A percentile compares a stretch with the other conserved stretches of the same genome.
Evolutionary conservation across 2,113 vertebrate genomes (phyloP).

Genomic region (Labeo rohita): DNA sequence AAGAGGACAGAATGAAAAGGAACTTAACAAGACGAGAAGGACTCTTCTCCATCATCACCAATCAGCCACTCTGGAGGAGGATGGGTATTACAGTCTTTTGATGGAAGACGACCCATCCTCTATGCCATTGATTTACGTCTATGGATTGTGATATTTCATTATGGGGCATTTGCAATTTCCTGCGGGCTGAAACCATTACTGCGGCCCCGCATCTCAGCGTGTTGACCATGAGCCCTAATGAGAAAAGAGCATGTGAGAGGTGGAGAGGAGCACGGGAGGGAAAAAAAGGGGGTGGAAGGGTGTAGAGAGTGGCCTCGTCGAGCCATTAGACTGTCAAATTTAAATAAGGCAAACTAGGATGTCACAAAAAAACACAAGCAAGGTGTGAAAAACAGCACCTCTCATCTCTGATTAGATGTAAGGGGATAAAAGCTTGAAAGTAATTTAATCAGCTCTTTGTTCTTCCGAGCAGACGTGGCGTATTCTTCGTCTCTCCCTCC

Average conservation of each 20-base stretch:
- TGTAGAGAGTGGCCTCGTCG: slow-evolving; percentile 24
- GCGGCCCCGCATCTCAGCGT: slow-evolving; percentile 25
- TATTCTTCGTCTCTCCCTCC: slow-evolving; percentile 40
- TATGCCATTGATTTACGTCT: slow-evolving; percentile 57
- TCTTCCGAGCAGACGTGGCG: slow-evolving; percentile 31
- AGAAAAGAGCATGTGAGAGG: slow-evolving; percentile 38
- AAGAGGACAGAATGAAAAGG: slow-evolving; percentile 54
- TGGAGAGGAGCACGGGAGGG: slow-evolving; percentile 28
- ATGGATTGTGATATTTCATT: slow-evolving; percentile 58
- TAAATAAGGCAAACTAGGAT: slow-evolving; percentile 47
- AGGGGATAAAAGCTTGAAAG: slow-evolving; percentile 60
- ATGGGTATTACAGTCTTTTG: slow-evolving; percentile 52
- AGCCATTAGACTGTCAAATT: slow-evolving; percentile 52
- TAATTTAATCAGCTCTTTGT: slow-evolving; percentile 64
- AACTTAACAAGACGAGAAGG: slow-evolving; percentile 59
- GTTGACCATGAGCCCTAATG: slow-evolving; percentile 48
- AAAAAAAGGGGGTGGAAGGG: slow-evolving; percentile 7
- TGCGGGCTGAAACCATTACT: slow-evolving; percentile 54
- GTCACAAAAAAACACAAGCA: slow-evolving; percentile 27
- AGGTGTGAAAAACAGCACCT: slow-evolving; percentile 54
- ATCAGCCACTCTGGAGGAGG: slow-evolving; percentile 51
- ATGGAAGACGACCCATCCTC: slow-evolving; percentile 57
- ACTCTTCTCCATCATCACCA: slow-evolving; percentile 52
- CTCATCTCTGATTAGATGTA: slow-evolving; percentile 57
- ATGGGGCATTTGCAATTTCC: slow-evolving; percentile 60